Base-by-base conservation (phyloP, 2,113 vertebrate species). In the Proteles cristata region DNA sequence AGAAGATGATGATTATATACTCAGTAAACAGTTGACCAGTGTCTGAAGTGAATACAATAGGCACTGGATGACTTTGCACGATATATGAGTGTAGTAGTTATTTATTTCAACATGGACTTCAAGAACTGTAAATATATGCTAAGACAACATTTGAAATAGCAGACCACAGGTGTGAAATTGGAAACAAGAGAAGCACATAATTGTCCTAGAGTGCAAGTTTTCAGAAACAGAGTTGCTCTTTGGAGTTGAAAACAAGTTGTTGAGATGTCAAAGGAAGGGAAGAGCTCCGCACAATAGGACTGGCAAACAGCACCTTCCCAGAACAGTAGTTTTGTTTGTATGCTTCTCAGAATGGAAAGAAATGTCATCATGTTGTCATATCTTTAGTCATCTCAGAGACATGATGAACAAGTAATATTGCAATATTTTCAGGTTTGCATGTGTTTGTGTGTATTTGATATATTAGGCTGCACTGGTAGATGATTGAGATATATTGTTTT, bases 401-500 rank as follows among this genome's bases (percentile, higher is more conserved):
- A 43, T 39, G 11, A 63, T 96, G n/a, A 94, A 53, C 33, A 85
- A 82, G 6, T 53, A 92, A 65, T 74, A 83, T 1, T 84, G 6
- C 5, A 66, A 19, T 68, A 65, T 90, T 91, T 96, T 84, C 21
- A 76, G 15, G 50, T 50, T 86, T 82, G 1, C 35, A 39, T 61
- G 11, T 90, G 7, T 23, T 65, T 45, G 16, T 76, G 2, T 53
- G 14, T 25, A 74, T 84, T 90, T 95, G 84, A 74, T 50, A 68
- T 77, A 88, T 85, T 80, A 73, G 8, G 89, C 1, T 58, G 1
- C 7, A 90, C 39, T 88, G 76, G 21, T 94, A 96, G 71, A 88
- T 90, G 35, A 95, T 50, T 66, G 84, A 88, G 84, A 96, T 53
- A 31, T 31, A 88, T 66, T 92, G 74, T 77, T 95, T 96, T 88